phyloP scores from a whole-genome alignment of 2,888 invertebrate genomes.

The Calameuta idolon region DNA sequence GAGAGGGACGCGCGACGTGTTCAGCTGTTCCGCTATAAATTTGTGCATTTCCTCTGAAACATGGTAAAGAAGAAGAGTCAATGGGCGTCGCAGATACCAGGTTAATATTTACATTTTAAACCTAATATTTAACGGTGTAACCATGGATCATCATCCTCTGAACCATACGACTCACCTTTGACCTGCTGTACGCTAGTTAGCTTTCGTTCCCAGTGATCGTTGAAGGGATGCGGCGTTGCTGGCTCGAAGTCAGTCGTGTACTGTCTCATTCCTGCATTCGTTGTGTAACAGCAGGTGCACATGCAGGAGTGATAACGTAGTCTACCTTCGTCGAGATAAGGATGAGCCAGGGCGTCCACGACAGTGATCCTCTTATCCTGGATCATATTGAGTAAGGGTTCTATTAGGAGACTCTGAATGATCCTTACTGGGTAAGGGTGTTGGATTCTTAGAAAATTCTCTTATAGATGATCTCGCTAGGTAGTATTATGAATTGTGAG shows the following conservation, averaged over 20 bases:
- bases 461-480: neutral
- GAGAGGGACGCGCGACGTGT: constrained; percentile 94
- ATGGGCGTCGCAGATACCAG: neutral
- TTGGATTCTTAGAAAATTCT: neutral
- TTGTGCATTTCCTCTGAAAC: constrained; percentile 97
- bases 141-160: neutral
- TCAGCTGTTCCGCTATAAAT: constrained; percentile 97
- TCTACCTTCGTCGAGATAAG: constrained; percentile 97
- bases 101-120: neutral
- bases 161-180: constrained; percentile 77
- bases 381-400: neutral
- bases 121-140: neutral
- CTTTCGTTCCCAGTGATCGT: constrained; percentile 97
- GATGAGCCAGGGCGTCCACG: constrained; percentile 94
- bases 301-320: constrained; percentile 99
- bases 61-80: constrained; percentile 16
- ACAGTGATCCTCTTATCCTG: constrained; percentile 95
- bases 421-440: neutral
- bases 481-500: neutral
- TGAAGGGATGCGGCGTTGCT: constrained; percentile 89
- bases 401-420: neutral
- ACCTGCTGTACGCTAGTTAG: constrained; percentile 93
- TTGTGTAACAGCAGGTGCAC: constrained; percentile 97
- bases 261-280: constrained; percentile 82
- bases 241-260: constrained; percentile 93